phyloP scores from a whole-genome alignment of 2,888 invertebrate genomes.

The Brachyptera risi region DNA sequence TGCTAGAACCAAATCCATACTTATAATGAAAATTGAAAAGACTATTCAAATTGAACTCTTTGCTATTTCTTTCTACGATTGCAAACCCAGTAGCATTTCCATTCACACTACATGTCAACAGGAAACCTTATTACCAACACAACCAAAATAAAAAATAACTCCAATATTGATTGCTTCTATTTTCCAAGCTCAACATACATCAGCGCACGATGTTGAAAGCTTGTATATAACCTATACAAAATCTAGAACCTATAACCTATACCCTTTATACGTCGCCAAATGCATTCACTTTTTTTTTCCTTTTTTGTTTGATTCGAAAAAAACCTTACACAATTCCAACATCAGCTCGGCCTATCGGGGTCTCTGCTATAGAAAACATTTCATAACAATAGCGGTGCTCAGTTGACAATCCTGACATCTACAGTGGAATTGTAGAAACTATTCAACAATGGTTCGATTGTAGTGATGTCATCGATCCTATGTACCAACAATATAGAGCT shows the following conservation, averaged over 20 bases:
- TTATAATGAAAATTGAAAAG: too few species aligned
- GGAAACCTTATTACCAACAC: too few species aligned
- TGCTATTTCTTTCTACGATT: too few species aligned
- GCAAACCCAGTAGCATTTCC: too few species aligned
- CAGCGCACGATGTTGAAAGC: too few species aligned
- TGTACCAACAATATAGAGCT: conserved; percentile 16
- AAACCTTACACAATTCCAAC: conserved; percentile 15
- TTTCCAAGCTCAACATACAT: too few species aligned
- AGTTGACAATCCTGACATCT: conserved; percentile 21
- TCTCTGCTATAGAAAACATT: conserved; percentile 20
- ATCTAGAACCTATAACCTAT: conserved; percentile 1
- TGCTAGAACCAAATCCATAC: too few species aligned
- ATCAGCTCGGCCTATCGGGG: conserved; percentile 7
- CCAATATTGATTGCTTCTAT: too few species aligned
- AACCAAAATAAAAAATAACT: too few species aligned
- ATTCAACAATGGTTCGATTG: conserved; percentile 19
- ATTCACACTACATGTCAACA: too few species aligned
- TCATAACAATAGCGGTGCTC: conserved; percentile 13
- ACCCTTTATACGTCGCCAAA: conserved; percentile 1
- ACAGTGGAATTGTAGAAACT: conserved; percentile 19
- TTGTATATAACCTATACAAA: not conserved
- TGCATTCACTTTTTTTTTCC: conserved; percentile 17
- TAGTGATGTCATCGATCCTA: conserved; percentile 13
- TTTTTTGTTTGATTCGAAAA: too few species aligned
- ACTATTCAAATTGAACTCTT: too few species aligned